Conservation (phyloP, 2,797 vertebrate genomes). For the Brachyalestes nurse region DNA sequence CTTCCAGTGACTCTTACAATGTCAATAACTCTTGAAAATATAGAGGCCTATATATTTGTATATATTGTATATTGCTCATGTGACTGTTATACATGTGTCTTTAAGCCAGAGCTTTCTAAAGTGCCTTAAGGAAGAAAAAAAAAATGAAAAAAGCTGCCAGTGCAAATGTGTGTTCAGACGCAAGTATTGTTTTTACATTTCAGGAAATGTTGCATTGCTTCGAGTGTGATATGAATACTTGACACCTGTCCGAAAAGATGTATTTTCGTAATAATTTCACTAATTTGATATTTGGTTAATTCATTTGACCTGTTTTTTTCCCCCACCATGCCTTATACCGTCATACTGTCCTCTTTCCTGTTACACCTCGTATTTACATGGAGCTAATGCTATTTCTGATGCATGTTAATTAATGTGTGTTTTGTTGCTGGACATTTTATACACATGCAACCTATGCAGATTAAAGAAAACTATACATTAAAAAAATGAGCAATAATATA, state of each 20-base stretch:
- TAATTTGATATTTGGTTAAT: conserved; percentile 62
- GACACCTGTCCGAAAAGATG: not conserved
- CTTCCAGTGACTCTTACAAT: too few species aligned
- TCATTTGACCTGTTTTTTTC: conserved; percentile 32
- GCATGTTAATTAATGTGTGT: conserved; percentile 44
- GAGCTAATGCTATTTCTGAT: conserved; percentile 49
- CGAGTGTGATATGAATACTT: conserved; percentile 15
- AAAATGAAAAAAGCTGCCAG: not conserved
- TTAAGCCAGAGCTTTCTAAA: conserved; percentile 60
- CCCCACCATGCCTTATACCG: conserved; percentile 44
- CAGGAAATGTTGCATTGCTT: conserved; percentile 16
- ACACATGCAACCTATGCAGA: conserved; percentile 41
- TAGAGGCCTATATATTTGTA: conserved; percentile 67
- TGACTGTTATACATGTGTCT: conserved; percentile 46
- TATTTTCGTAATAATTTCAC: conserved; percentile 59
- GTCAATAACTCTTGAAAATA: too few species aligned
- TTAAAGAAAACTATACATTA: conserved; percentile 39
- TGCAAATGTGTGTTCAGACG: conserved; percentile 1
- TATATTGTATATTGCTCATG: conserved; percentile 56
- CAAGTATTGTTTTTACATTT: conserved; percentile 30
- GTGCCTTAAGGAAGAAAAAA: conserved; percentile 38
- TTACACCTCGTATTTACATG: conserved; percentile 49
- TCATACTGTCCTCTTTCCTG: conserved; percentile 60
- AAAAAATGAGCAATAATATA: conserved; percentile 49
- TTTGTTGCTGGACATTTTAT: conserved; percentile 32